Conservation (phyloP, 1,140 invertebrate species). For the Medauroidea extradentata region DNA sequence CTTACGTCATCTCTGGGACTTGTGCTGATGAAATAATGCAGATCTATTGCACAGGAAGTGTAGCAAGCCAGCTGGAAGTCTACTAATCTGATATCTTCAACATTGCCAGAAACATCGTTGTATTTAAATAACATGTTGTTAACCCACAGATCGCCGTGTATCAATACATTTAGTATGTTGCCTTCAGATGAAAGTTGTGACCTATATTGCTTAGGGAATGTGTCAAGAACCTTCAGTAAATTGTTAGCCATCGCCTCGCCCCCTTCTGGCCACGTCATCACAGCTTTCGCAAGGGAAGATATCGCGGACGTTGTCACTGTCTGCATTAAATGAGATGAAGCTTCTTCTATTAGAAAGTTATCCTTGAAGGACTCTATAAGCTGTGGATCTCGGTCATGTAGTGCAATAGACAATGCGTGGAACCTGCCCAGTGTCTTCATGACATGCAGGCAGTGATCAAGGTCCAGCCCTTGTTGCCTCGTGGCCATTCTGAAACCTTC, state of each 20-base stretch:
- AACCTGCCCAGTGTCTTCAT: constrained; percentile 1
- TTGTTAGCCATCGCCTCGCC: too few relatives aligned
- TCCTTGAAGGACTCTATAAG: background rate
- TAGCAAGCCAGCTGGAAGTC: too few relatives aligned
- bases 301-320: too few relatives aligned
- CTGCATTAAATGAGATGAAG: too few relatives aligned
- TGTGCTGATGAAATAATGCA: constrained; percentile 22
- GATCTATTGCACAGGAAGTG: too few relatives aligned
- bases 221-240: too few relatives aligned
- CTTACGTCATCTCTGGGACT: constrained; percentile 8
- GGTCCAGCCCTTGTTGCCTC: too few relatives aligned
- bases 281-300: too few relatives aligned
- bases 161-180: constrained; percentile 8
- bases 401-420: constrained; percentile 1
- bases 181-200: background rate
- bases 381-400: background rate
- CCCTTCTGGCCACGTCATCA: too few relatives aligned
- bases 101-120: background rate
- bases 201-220: too few relatives aligned
- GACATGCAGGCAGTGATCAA: constrained; percentile 8
- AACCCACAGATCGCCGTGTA: constrained; percentile 16
- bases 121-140: too few relatives aligned
- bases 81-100: constrained; percentile 9
- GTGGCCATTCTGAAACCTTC: constrained; percentile 16
- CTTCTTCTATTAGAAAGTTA: background rate